phyloP scores from a whole-genome alignment of 2,888 invertebrate species.

The Calameuta pallipes region DNA sequence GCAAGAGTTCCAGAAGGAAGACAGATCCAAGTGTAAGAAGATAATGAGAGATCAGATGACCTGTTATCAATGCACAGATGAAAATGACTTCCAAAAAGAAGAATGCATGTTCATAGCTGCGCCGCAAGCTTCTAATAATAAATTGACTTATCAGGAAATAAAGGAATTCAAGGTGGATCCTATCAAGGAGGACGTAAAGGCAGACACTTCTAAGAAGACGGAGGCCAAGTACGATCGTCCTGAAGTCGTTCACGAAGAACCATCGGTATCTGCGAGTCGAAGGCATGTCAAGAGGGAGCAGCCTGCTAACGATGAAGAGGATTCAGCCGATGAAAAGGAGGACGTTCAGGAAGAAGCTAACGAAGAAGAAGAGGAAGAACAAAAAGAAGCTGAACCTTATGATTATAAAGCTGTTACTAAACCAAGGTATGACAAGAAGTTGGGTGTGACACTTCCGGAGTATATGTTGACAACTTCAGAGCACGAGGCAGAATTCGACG shows the following conservation, averaged over 20 bases:
- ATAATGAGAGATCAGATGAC: constrained; percentile 80
- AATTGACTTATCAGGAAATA: constrained; percentile 76
- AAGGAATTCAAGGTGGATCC: constrained; percentile 65
- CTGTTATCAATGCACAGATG: constrained; percentile 79
- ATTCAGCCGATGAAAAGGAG: constrained; percentile 40
- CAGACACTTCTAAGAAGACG: constrained; percentile 60
- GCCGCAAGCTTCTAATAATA: constrained; percentile 74
- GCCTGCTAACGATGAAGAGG: constrained; percentile 62
- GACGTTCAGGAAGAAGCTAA: constrained; percentile 62
- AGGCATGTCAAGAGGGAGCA: constrained; percentile 19
- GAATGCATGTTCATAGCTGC: constrained; percentile 84
- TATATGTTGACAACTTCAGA: constrained; percentile 78
- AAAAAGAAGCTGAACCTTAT: constrained; percentile 45
- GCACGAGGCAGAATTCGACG: constrained; percentile 77
- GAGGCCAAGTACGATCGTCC: neutral
- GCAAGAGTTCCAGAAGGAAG: constrained; percentile 79
- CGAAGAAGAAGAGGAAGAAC: constrained; percentile 64
- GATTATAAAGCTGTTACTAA: constrained; percentile 74
- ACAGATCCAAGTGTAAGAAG: constrained; percentile 78
- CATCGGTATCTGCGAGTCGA: constrained; percentile 34
- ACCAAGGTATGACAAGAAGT: constrained; percentile 73
- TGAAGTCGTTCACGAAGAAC: constrained; percentile 23
- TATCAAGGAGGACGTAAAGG: constrained; percentile 16
- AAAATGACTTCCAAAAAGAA: constrained; percentile 78
- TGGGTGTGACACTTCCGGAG: constrained; percentile 75